These are phyloP conservation scores for Drosophila parvula DNA, from an alignment of 1,140 invertebrate species.

Conservation along the genomic window DNA sequence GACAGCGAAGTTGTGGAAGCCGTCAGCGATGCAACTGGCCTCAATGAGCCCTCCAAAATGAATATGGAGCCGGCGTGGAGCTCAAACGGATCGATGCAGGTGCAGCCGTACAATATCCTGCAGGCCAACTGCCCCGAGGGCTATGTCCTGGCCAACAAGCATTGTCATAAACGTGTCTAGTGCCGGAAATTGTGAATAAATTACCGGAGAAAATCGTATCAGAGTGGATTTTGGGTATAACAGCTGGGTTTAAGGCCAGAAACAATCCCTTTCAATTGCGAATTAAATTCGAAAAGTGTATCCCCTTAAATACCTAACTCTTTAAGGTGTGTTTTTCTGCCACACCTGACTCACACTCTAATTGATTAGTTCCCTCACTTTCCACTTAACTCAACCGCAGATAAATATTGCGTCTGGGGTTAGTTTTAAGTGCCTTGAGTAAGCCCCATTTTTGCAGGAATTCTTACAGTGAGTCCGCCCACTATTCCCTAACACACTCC, in stretches of 20 bases:
- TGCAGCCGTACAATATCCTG: constrained; percentile 74
- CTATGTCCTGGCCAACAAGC: constrained; percentile 72
- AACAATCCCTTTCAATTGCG: too few species aligned
- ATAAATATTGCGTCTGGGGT: constrained; percentile 10
- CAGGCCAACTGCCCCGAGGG: constrained; percentile 68
- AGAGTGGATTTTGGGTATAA: not conserved
- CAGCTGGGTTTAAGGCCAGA: too few species aligned
- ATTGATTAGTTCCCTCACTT: constrained; percentile 4
- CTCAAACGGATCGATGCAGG: constrained; percentile 35
- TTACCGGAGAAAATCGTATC: not conserved
- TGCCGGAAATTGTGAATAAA: constrained; percentile 15
- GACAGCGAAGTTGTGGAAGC: constrained; percentile 72
- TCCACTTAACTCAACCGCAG: not conserved
- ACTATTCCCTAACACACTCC: constrained; percentile 3
- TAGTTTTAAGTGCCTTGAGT: constrained; percentile 17
- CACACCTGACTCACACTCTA: not conserved
- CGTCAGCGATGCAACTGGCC: not conserved
- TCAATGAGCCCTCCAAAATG: constrained; percentile 3
- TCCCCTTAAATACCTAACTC: not conserved
- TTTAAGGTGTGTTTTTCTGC: not conserved
- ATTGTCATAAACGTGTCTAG: constrained; percentile 70
- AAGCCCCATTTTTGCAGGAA: not conserved
- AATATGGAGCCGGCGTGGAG: constrained; percentile 17
- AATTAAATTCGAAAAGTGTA: not conserved
- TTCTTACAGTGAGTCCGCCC: not conserved